Evolutionary conservation across 2,113 vertebrate genomes (phyloP).

Genomic region (Semnornis frantzii): DNA sequence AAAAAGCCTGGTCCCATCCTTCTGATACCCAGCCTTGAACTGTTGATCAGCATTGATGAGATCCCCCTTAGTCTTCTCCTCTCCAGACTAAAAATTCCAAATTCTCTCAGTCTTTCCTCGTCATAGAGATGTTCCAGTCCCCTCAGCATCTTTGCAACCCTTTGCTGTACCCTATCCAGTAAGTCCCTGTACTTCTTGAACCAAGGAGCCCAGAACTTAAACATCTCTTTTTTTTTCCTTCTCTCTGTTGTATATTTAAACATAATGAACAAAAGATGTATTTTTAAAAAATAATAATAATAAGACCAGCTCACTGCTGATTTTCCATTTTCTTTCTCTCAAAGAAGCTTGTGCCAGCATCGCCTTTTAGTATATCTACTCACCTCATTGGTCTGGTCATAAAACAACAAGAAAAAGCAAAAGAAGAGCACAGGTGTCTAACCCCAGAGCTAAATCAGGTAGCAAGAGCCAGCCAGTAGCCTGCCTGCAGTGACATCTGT

Average conservation of each 20-base stretch:
- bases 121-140: no score
- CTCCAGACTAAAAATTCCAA: no score
- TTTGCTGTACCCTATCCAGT: no score
- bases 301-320: neutral
- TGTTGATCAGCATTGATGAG: no score
- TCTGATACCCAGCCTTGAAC: no score
- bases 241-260: neutral
- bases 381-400: neutral
- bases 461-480: neutral
- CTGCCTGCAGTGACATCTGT: neutral
- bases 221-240: neutral
- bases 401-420: neutral
- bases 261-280: neutral
- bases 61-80: no score
- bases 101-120: no score
- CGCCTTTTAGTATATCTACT: neutral
- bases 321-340: accelerated
- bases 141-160: no score
- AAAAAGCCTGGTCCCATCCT: no score
- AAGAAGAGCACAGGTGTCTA: neutral
- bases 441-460: neutral
- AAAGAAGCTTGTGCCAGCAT: neutral
- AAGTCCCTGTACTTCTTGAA: no score
- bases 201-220: neutral
- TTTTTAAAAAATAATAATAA: neutral